Percentiles rank a stretch among this genome's conserved stretches.
These are phyloP conservation scores for Ypsolopha sequella DNA, from an alignment of 2,888 invertebrate species.

Conservation along the genomic window DNA sequence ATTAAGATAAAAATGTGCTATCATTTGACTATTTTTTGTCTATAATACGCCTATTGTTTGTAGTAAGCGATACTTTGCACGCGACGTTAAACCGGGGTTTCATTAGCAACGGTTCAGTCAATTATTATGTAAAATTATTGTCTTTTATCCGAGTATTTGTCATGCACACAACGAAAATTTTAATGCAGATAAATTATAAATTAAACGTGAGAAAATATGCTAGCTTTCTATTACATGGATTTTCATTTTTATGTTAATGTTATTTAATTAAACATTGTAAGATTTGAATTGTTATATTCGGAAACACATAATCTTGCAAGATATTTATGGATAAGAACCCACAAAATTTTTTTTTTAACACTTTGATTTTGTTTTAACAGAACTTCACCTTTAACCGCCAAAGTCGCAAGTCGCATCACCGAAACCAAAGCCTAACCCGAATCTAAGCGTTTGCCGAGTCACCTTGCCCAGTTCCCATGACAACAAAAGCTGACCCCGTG, in stretches of 20 bases:
- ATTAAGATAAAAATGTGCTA: constrained; percentile 39
- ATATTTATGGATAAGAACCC: no score
- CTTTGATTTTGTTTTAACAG: no score
- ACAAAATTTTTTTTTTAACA: no score
- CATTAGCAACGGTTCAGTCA: constrained; percentile 1
- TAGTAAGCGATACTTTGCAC: constrained; percentile 43
- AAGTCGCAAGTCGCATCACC: constrained; percentile 9
- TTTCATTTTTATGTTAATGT: no score
- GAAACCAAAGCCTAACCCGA: constrained; percentile 21
- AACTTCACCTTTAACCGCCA: no score
- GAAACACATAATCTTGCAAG: no score
- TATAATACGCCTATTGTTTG: constrained; percentile 59
- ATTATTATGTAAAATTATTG: background rate
- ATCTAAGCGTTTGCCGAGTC: constrained; percentile 19
- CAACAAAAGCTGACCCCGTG: constrained; percentile 29
- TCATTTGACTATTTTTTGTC: constrained; percentile 41
- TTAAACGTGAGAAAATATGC: no score
- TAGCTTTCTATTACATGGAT: no score
- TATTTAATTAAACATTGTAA: no score
- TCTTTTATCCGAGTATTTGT: background rate
- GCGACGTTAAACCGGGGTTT: constrained; percentile 26
- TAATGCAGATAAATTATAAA: no score
- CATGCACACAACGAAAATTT: no score
- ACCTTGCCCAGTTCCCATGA: constrained; percentile 37
- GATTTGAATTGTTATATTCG: no score